Percentiles rank a stretch among this genome's conserved stretches.
Evolutionary conservation across 2,113 vertebrate genomes (phyloP).

Genomic region (Gobio gobio): DNA sequence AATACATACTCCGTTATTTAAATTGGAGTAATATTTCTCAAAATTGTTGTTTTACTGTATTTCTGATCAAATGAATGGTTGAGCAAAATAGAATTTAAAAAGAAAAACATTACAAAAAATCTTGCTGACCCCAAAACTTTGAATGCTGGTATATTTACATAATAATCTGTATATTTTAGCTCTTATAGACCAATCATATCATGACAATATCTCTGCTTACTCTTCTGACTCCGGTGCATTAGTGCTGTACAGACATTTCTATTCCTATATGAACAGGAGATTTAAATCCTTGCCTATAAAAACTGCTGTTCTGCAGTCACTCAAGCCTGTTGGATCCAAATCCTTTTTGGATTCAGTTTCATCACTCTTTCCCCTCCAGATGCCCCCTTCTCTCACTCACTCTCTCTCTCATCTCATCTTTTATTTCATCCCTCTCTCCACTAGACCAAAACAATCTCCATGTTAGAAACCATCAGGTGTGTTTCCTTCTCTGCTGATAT

Average conservation of each 20-base stretch:
- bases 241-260: background rate
- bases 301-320: background rate
- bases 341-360: conserved; percentile 19
- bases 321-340: conserved; percentile 4
- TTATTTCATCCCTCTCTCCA: background rate
- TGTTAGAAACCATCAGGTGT: conserved; percentile 15
- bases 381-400: background rate
- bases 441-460: conserved; percentile 13
- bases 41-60: background rate
- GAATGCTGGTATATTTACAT: background rate
- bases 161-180: background rate
- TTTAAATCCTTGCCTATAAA: conserved; percentile 1
- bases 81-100: background rate
- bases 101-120: background rate
- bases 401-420: background rate
- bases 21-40: too few species aligned
- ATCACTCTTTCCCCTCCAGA: conserved; percentile 5
- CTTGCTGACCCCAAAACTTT: background rate
- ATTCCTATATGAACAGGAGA: background rate
- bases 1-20: background rate
- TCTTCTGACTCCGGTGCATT: background rate
- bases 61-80: background rate
- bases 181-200: background rate
- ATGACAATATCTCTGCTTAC: background rate
- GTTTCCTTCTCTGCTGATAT: conserved; percentile 16